A percentile compares a stretch with the other conserved stretches of the same genome.
phyloP scores from a whole-genome alignment of 2,797 vertebrate genomes.

The Sebastes flavidus region DNA sequence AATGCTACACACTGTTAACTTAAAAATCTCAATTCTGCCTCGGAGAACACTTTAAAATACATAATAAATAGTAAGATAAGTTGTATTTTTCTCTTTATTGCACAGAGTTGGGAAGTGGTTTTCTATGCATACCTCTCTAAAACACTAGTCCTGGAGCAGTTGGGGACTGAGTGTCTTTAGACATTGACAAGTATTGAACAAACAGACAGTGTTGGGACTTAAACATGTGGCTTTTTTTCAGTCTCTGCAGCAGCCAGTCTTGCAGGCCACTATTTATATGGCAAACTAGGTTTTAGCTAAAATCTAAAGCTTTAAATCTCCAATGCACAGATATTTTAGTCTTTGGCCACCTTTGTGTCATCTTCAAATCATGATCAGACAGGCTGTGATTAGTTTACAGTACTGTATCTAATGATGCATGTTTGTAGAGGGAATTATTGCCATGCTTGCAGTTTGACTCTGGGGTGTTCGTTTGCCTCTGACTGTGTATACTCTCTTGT shows the following conservation, averaged over 20 bases:
- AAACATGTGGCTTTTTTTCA: background rate
- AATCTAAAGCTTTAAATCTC: background rate
- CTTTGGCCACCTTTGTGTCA: background rate
- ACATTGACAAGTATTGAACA: background rate
- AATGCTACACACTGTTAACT: background rate
- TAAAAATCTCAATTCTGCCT: background rate
- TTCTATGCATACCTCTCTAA: background rate
- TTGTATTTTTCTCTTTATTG: background rate
- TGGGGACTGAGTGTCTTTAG: background rate
- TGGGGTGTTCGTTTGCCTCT: background rate
- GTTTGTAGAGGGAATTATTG: background rate
- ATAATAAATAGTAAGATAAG: background rate
- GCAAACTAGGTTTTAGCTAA: background rate
- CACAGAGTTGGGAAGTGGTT: background rate
- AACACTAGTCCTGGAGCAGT: background rate
- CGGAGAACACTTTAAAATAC: background rate
- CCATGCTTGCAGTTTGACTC: background rate
- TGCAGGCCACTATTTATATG: background rate
- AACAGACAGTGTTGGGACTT: background rate
- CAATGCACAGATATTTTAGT: background rate
- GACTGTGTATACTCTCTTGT: background rate
- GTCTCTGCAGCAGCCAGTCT: background rate
- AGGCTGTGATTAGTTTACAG: background rate
- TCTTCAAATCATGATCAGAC: background rate
- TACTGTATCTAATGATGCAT: background rate